phyloP scores from a whole-genome alignment of 1,140 invertebrate genomes.

The Diuraphis noxia region DNA sequence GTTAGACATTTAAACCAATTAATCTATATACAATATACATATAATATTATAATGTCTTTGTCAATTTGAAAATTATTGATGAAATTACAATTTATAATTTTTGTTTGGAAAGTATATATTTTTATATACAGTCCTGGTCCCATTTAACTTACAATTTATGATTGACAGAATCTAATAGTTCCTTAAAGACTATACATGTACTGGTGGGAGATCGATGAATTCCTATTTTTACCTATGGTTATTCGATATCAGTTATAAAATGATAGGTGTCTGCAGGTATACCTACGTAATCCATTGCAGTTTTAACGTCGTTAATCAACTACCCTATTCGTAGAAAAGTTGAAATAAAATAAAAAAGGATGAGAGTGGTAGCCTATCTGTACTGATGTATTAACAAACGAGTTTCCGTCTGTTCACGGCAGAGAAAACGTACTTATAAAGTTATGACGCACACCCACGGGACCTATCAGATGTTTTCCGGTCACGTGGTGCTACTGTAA shows the following conservation, averaged over 20 bases:
- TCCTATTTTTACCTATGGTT: not conserved
- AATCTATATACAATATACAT: no score
- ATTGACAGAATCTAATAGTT: not conserved
- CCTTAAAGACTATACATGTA: not conserved
- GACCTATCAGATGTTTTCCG: not conserved
- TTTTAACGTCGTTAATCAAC: not conserved
- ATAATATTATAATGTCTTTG: not conserved
- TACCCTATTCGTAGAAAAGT: not conserved
- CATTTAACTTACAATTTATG: not conserved
- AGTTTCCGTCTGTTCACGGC: not conserved
- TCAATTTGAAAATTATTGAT: not conserved
- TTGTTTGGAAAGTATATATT: not conserved
- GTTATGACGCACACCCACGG: not conserved
- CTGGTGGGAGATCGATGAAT: not conserved
- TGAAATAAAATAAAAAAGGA: not conserved
- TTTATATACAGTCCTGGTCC: not conserved
- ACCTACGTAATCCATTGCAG: not conserved
- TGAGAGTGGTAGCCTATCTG: not conserved
- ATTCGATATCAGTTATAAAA: not conserved
- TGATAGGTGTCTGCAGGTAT: not conserved
- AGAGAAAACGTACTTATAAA: not conserved
- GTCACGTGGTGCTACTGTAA: not conserved
- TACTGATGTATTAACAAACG: not conserved
- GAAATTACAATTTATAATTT: not conserved
- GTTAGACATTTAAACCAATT: no score